Percentiles rank a stretch among this genome's conserved stretches.
phyloP scores from a whole-genome alignment of 2,113 vertebrate species.

The Phyllostomus discolor region DNA sequence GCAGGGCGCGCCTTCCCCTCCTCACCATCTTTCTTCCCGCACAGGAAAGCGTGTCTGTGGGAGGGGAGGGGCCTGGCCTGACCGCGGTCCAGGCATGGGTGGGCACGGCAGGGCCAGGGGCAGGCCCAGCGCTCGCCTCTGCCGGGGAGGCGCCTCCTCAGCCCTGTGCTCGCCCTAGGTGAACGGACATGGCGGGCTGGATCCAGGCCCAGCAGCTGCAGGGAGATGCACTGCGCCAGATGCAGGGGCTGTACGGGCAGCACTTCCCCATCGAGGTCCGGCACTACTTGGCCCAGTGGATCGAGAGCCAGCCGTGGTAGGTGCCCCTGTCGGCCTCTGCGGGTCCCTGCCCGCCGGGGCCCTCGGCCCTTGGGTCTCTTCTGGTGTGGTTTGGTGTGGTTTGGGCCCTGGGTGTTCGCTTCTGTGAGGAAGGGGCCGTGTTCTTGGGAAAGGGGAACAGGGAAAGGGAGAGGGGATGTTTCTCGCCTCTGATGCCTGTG shows the following conservation, averaged over 20 bases:
- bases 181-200: constrained; percentile 94
- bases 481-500: background rate
- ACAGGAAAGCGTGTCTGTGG: constrained; percentile 43
- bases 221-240: constrained; percentile 96
- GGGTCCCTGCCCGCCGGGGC: background rate
- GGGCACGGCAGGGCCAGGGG: background rate
- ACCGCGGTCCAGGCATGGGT: constrained; percentile 18
- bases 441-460: constrained; percentile 54
- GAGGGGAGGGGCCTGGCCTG: background rate
- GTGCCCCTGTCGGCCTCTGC: constrained; percentile 6
- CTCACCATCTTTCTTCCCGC: constrained; percentile 5
- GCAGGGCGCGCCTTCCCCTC: background rate
- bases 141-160: background rate
- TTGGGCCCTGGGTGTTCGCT: background rate
- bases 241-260: constrained; percentile 97
- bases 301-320: constrained; percentile 95
- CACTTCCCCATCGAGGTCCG: constrained; percentile 98
- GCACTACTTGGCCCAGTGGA: constrained; percentile 97
- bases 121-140: background rate
- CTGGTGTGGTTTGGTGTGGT: background rate
- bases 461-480: constrained; percentile 16
- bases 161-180: constrained; percentile 73
- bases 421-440: constrained; percentile 18
- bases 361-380: background rate
- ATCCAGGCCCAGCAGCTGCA: constrained; percentile 99